Evolutionary conservation across 2,888 invertebrate genomes (phyloP).

Genomic region (Salpingus planirostris): DNA sequence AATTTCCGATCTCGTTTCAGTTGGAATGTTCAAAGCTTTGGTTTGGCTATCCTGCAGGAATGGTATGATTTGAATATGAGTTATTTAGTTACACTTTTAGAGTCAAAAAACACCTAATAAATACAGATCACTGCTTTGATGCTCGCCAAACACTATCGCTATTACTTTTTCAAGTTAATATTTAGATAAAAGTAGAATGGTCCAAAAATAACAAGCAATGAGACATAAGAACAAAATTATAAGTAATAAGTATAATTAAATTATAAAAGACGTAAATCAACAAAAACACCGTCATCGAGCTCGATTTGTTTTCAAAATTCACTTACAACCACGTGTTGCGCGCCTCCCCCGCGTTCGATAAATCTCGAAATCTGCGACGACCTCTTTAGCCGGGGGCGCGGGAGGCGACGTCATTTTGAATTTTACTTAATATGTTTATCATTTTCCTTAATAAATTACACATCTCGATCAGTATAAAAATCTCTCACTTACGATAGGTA

Average conservation of each 20-base stretch:
- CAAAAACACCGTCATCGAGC: conserved; percentile 42
- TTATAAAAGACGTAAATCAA: too few relatives aligned
- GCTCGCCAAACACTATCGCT: conserved; percentile 26
- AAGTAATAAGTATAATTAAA: too few relatives aligned
- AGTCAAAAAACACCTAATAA: conserved; percentile 34
- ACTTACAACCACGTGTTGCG: conserved; percentile 25
- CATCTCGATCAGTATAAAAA: conserved; percentile 32
- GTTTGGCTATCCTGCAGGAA: conserved; percentile 9
- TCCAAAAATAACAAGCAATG: conserved; percentile 39
- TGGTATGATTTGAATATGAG: conserved; percentile 23
- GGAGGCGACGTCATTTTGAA: too few relatives aligned
- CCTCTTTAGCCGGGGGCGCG: too few relatives aligned
- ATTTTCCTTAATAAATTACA: too few relatives aligned
- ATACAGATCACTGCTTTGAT: conserved; percentile 39
- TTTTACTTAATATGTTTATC: conserved; percentile 4
- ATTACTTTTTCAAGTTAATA: conserved; percentile 19
- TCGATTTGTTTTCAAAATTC: conserved; percentile 20
- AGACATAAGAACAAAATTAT: too few relatives aligned
- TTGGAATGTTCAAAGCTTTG: conserved; percentile 3
- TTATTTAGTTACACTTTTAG: conserved; percentile 27
- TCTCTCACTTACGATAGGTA: conserved; percentile 36
- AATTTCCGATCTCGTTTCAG: not conserved
- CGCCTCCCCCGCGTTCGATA: too few relatives aligned
- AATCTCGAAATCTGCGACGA: too few relatives aligned
- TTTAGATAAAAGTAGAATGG: conserved; percentile 9